Conservation (phyloP, 2,797 vertebrate genomes). For the Microctenopoma lineatum region DNA sequence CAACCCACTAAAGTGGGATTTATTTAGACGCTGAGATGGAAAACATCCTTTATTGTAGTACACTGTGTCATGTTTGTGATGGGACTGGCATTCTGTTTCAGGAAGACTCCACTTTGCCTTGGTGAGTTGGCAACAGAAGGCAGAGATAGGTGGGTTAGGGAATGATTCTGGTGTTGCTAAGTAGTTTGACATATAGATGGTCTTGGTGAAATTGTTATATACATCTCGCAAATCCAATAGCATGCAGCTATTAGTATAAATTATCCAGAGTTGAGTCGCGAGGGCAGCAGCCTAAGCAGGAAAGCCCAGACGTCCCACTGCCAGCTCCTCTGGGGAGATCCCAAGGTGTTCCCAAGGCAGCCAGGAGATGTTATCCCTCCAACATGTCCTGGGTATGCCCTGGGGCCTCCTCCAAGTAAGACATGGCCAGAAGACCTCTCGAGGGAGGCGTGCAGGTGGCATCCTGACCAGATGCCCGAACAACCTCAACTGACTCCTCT, state of each 20-base stretch:
- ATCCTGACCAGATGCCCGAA: too few relatives aligned
- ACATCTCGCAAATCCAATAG: slow-evolving; percentile 72
- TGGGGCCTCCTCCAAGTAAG: too few relatives aligned
- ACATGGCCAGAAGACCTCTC: too few relatives aligned
- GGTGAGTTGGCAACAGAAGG: slow-evolving; percentile 17
- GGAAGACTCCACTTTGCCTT: slow-evolving; percentile 3
- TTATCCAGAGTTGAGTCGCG: slow-evolving; percentile 37
- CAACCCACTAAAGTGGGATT: slow-evolving; percentile 70
- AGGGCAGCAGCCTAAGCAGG: too few relatives aligned
- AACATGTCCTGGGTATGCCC: too few relatives aligned
- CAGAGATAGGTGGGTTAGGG: background rate
- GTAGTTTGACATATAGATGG: slow-evolving; percentile 67
- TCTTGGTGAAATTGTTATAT: slow-evolving; percentile 68
- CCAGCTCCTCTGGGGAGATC: too few relatives aligned
- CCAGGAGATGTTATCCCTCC: too few relatives aligned
- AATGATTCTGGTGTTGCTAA: slow-evolving; percentile 17
- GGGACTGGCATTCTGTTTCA: slow-evolving; percentile 4
- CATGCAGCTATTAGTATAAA: slow-evolving; percentile 72
- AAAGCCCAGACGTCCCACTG: too few relatives aligned
- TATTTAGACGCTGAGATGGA: slow-evolving; percentile 59
- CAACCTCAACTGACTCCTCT: too few relatives aligned
- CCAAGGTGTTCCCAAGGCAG: too few relatives aligned
- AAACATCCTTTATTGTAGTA: background rate
- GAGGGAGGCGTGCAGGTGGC: too few relatives aligned
- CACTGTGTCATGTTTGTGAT: background rate